Evolutionary conservation across 2,113 vertebrate genomes (phyloP), one percentile per base, ranked within the genome.

Genomic region (Promerops cafer): DNA sequence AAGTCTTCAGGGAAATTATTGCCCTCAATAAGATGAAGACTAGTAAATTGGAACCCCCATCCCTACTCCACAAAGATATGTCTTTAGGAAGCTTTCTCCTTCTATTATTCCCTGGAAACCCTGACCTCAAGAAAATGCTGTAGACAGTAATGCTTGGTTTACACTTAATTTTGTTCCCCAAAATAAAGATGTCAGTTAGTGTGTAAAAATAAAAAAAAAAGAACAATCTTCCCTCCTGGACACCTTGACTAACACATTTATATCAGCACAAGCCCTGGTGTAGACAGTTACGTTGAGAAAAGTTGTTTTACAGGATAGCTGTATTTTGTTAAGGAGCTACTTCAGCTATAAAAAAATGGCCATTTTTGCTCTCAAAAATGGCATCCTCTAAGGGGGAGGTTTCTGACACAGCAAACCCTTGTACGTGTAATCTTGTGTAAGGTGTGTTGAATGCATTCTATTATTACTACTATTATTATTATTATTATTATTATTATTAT

Each of bases 1-100:
- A 96, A 97, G 94, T 97, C 97, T 97, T 97, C 40, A 49, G 97
- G 97, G 97, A 97, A 96, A 91, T 97, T 93, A 94, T 96, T 89
- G 63, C 86, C 93, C 95, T 97, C 94, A 93, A 89, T 83, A 97
- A 97, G 96, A 97, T 83, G 87, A 95, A 97, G 93, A 97, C 66
- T 95, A 97, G 95, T 94, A 94, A 96, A 97, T 93, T 85, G 89
- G 96, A 94, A 97, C 93, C 95, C 88, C 83, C 27, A 54, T 87
- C 91, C 93, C 84, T 95, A 78, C 94, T 96, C 79, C 80, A 66
- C 95, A 96, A 95, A 96, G 96, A 97, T 93, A 96, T 96, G 95
- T 95, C 93, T 96, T 95, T 91, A 93, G 96, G 92, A 97, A 89
- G 88, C 83, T 50, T 74, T 88, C 81, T 95, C 56, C 92, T 96